Percentiles rank a stretch among this genome's conserved stretches.
These are phyloP conservation scores for Phaethon lepturus DNA, from an alignment of 2,113 vertebrate genomes.

Conservation along the genomic window DNA sequence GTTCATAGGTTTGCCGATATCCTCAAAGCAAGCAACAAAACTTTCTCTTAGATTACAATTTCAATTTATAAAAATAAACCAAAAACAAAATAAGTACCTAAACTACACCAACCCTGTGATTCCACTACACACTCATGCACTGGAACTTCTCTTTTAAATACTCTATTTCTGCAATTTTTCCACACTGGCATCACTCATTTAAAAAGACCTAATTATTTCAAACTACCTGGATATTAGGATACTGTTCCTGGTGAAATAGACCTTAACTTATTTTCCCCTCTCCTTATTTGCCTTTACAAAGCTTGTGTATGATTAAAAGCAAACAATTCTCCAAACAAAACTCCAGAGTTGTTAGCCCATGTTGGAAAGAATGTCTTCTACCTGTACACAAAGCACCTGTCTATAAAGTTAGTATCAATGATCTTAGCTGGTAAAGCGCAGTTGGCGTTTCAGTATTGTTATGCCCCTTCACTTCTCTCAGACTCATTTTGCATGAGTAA, in stretches of 20 bases:
- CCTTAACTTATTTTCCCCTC: neutral
- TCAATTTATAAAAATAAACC: neutral
- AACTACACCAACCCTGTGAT: neutral
- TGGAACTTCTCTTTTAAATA: neutral
- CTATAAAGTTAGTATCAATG: too few species aligned
- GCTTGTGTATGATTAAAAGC: neutral
- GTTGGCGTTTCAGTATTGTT: too few species aligned
- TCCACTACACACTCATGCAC: too few species aligned
- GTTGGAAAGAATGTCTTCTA: too few species aligned
- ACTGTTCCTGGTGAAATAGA: neutral
- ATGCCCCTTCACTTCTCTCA: neutral
- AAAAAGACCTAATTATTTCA: neutral
- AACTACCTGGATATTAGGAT: neutral
- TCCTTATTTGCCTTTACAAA: neutral
- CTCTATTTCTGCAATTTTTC: neutral
- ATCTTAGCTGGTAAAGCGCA: neutral
- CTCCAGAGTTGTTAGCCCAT: neutral
- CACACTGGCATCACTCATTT: neutral
- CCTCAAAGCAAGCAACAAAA: neutral
- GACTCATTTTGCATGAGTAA: neutral
- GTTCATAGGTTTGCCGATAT: neutral
- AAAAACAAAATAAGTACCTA: neutral
- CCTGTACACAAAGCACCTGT: neutral
- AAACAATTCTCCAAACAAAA: neutral
- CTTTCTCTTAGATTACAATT: neutral